Conservation (phyloP, 1,140 invertebrate species). For the Helicorthomorpha holstii region DNA sequence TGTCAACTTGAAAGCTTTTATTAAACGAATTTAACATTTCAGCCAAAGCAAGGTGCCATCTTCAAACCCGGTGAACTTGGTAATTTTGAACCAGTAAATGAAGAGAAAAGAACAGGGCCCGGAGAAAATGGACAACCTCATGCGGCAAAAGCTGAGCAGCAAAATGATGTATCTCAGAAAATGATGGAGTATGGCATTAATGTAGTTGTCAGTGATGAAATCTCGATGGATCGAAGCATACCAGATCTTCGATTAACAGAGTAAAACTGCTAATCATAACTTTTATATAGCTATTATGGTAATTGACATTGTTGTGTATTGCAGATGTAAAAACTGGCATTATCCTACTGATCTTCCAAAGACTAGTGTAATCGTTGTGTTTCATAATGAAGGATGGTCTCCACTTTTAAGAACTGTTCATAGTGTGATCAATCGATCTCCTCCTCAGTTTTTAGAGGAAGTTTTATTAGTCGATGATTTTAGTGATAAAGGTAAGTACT, state of each 20-base stretch:
- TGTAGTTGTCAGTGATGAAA: constrained; percentile 90
- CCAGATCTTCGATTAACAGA: constrained; percentile 72
- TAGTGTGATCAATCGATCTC: constrained; percentile 82
- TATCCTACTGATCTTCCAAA: constrained; percentile 75
- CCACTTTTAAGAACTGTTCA: constrained; percentile 92
- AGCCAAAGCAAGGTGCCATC: constrained; percentile 16
- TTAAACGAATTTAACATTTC: neutral
- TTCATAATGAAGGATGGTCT: constrained; percentile 96
- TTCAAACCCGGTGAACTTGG: constrained; percentile 26
- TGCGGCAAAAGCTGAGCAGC: constrained; percentile 45
- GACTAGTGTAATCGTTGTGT: constrained; percentile 92
- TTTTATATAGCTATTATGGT: neutral
- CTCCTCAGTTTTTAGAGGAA: constrained; percentile 78
- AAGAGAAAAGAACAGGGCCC: constrained; percentile 44
- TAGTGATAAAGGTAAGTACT: constrained; percentile 65
- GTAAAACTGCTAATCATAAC: constrained; percentile 26
- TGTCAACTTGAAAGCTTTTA: neutral
- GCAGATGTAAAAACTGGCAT: constrained; percentile 86
- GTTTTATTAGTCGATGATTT: constrained; percentile 95
- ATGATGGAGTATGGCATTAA: constrained; percentile 91
- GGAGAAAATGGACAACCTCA: constrained; percentile 69
- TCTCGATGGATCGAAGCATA: constrained; percentile 59
- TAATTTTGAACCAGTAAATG: constrained; percentile 35
- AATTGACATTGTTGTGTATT: constrained; percentile 4
- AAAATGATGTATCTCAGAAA: constrained; percentile 55